Percentiles rank a stretch among this genome's conserved stretches.
Evolutionary conservation across 2,113 vertebrate species (phyloP).

Genomic region (Erythrocercus mccallii): DNA sequence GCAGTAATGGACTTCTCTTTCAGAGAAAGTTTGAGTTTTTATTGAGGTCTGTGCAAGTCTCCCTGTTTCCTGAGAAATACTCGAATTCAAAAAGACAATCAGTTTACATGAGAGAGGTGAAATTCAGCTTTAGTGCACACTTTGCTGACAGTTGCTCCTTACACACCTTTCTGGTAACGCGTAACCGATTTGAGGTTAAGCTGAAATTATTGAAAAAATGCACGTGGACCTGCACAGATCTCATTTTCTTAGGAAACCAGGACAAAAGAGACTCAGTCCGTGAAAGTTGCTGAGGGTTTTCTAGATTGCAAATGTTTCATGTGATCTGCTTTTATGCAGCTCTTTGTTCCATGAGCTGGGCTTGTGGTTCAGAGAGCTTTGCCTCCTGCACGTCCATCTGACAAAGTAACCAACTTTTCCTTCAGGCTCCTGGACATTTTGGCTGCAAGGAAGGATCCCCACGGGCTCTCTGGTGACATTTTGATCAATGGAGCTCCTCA

Average conservation of each 20-base stretch:
- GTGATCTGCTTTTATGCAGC: not conserved
- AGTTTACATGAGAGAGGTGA: not conserved
- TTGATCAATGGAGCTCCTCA: slow-evolving; percentile 87
- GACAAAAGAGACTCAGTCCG: not conserved
- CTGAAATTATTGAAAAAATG: not conserved
- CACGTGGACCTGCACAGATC: not conserved
- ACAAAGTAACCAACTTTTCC: not conserved
- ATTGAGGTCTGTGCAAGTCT: not conserved
- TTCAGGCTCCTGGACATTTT: slow-evolving; percentile 75
- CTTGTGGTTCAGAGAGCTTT: not conserved
- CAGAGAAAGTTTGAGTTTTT: not conserved
- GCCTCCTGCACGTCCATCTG: not conserved
- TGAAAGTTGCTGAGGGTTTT: not conserved
- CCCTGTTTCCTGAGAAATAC: not conserved
- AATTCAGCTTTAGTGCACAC: not conserved
- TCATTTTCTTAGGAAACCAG: not conserved
- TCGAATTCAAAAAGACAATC: not conserved
- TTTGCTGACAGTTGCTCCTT: not conserved
- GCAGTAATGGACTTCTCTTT: not conserved
- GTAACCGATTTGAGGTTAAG: not conserved
- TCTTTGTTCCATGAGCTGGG: accelerated
- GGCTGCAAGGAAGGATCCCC: slow-evolving; percentile 81
- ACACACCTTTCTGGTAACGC: not conserved
- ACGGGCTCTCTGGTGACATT: slow-evolving; percentile 81
- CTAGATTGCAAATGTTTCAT: not conserved